phyloP scores from a whole-genome alignment of 2,888 invertebrate genomes.

The Ischnus inquisitorius region DNA sequence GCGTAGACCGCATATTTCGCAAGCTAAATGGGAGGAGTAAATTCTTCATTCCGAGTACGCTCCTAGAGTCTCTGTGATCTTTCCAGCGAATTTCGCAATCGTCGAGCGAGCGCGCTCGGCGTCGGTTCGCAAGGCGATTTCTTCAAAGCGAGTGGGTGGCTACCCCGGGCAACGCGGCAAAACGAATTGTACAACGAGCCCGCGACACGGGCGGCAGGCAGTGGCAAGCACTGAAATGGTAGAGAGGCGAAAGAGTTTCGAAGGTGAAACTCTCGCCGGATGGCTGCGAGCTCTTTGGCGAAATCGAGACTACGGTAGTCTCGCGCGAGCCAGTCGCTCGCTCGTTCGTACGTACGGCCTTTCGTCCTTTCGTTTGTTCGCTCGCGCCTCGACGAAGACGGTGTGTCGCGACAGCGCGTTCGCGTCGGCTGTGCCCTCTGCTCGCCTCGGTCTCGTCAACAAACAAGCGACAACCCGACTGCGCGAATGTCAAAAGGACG shows the following conservation, averaged over 20 bases:
- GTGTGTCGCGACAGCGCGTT: constrained; percentile 41
- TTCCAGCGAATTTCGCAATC: constrained; percentile 49
- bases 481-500: constrained; percentile 37
- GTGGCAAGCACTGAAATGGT: neutral
- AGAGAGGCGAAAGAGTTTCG: constrained; percentile 29
- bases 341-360: constrained; percentile 29
- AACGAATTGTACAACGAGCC: constrained; percentile 23
- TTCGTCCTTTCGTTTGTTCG: constrained; percentile 31
- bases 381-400: constrained; percentile 31
- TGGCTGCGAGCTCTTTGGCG: constrained; percentile 23
- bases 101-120: neutral
- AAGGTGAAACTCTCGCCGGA: constrained; percentile 52
- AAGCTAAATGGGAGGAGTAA: constrained; percentile 14
- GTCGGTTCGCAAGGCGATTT: constrained; percentile 39
- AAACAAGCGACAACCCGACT: constrained; percentile 1
- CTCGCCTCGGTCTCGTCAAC: constrained; percentile 24
- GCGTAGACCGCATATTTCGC: neutral
- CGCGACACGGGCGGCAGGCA: neutral
- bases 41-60: neutral
- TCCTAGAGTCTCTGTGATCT: constrained; percentile 19
- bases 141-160: constrained; percentile 44
- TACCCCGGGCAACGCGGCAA: constrained; percentile 14
- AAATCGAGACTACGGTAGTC: constrained; percentile 19
- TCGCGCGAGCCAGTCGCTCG: constrained; percentile 40
- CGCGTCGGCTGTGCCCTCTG: neutral